Evolutionary conservation across 2,113 vertebrate species (phyloP).

Genomic region (Pao palembangensis): DNA sequence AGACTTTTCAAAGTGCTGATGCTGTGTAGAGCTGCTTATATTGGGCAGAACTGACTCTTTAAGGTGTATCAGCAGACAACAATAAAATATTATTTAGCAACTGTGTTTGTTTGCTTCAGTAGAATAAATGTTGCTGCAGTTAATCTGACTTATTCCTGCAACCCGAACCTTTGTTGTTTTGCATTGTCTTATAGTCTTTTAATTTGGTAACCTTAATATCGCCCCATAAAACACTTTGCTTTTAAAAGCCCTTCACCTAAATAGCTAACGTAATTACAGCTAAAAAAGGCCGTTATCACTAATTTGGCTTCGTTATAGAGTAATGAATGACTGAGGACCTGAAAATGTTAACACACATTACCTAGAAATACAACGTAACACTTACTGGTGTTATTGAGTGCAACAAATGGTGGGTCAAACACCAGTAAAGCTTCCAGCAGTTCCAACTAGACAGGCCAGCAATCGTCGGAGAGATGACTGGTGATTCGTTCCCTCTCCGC

Average conservation of each 20-base stretch:
- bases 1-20: neutral
- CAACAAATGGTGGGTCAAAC: too few relatives aligned
- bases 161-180: neutral
- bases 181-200: neutral
- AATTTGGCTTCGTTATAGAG: slow-evolving; percentile 10
- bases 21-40: neutral
- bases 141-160: neutral
- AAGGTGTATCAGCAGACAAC: neutral
- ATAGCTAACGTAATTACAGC: slow-evolving; percentile 8
- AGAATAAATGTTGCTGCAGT: neutral
- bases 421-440: too few relatives aligned
- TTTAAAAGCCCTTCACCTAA: slow-evolving; percentile 23
- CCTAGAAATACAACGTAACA: too few relatives aligned
- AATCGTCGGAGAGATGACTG: too few relatives aligned
- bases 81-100: neutral
- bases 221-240: slow-evolving; percentile 4
- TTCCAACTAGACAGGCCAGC: too few relatives aligned
- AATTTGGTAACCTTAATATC: slow-evolving; percentile 10
- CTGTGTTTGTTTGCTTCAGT: neutral
- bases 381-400: too few relatives aligned
- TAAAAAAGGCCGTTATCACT: slow-evolving; percentile 22
- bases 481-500: too few relatives aligned
- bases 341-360: too few relatives aligned
- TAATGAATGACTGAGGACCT: too few relatives aligned
- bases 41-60: neutral